Conservation (phyloP, 2,797 vertebrate species). For the Luscinia luscinia region DNA sequence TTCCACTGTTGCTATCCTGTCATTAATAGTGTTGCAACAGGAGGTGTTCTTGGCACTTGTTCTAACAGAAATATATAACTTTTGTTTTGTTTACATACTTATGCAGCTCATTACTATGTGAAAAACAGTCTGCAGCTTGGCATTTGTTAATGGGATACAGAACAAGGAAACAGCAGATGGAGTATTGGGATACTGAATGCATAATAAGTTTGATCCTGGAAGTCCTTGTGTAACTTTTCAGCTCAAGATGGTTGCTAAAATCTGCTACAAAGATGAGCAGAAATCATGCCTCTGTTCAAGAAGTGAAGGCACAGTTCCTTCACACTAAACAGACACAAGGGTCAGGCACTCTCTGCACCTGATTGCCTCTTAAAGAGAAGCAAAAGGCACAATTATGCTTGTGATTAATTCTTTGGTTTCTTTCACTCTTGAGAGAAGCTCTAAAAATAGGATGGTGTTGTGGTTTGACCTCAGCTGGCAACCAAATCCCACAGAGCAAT, state of each 20-base stretch:
- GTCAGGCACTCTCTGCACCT: neutral
- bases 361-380: neutral
- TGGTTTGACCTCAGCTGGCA: neutral
- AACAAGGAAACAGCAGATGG: conserved; percentile 66
- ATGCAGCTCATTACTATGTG: conserved; percentile 57
- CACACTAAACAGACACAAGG: neutral
- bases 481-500: neutral
- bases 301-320: neutral
- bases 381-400: neutral
- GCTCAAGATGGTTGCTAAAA: conserved; percentile 8
- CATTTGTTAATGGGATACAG: conserved; percentile 49
- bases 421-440: neutral
- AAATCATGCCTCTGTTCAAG: neutral
- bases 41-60: conserved; percentile 57
- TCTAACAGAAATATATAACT: conserved; percentile 44
- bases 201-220: conserved; percentile 49
- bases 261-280: neutral
- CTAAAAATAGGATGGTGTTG: neutral
- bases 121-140: conserved; percentile 67
- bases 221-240: conserved; percentile 35
- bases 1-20: conserved; percentile 37
- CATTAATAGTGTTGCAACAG: conserved; percentile 48
- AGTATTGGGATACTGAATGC: conserved; percentile 44
- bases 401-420: neutral
- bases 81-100: conserved; percentile 66